A percentile compares a stretch with the other conserved stretches of the same genome.
Evolutionary conservation across 2,888 invertebrate species (phyloP).

Genomic region (Acrobasis consociella): DNA sequence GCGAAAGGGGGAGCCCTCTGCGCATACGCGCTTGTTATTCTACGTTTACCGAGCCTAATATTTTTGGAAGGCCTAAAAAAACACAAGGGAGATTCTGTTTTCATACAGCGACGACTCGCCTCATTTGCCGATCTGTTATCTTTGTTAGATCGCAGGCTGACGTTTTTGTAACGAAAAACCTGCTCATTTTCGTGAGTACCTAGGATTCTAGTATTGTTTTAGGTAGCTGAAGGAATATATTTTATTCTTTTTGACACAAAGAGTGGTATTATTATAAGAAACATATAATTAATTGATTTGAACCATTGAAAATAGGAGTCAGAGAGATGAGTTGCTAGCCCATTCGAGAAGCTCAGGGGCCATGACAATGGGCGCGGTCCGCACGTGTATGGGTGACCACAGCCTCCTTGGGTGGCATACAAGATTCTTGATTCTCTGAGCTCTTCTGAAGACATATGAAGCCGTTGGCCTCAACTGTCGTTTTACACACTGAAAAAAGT

Average conservation of each 20-base stretch:
- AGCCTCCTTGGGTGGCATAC: no score
- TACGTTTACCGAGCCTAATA: conserved; percentile 56
- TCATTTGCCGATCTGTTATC: conserved; percentile 50
- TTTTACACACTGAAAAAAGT: no score
- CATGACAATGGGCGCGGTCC: no score
- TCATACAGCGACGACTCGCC: conserved; percentile 42
- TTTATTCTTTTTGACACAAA: neutral
- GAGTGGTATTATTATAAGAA: neutral
- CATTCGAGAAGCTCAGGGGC: no score
- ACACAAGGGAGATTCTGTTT: conserved; percentile 50
- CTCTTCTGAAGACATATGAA: no score
- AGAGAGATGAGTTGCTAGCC: no score
- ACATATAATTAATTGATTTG: no score
- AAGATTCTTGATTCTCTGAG: no score
- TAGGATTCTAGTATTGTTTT: neutral
- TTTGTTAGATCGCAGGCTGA: conserved; percentile 36
- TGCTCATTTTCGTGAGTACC: conserved; percentile 2
- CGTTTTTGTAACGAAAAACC: conserved; percentile 24
- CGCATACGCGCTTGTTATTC: conserved; percentile 49
- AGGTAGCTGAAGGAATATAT: neutral
- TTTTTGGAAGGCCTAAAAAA: conserved; percentile 60
- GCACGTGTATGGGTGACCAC: no score
- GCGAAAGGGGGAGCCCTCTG: conserved; percentile 25
- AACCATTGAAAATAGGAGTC: no score
- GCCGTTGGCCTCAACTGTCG: no score